These are phyloP conservation scores for Salvelinus namaycush DNA, from an alignment of 2,113 vertebrate species.

Conservation along the genomic window DNA sequence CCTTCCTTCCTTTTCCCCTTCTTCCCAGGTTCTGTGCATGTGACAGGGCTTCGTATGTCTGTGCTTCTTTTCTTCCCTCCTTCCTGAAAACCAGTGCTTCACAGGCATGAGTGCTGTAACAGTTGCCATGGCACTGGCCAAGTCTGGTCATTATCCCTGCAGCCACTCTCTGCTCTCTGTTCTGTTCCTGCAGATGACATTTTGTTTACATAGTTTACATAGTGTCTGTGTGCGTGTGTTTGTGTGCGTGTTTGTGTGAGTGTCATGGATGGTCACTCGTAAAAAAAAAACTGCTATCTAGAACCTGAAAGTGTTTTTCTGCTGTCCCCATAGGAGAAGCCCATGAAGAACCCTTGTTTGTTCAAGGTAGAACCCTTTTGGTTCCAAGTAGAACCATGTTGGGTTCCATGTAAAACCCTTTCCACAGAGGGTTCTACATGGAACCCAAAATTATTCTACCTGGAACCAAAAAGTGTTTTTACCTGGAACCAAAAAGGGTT, in stretches of 20 bases:
- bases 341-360: too few relatives aligned
- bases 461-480: too few relatives aligned
- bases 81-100: conserved; percentile 20
- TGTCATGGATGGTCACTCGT: background rate
- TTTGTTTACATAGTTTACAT: conserved; percentile 28
- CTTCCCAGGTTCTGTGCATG: conserved; percentile 34
- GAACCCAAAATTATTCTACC: too few relatives aligned
- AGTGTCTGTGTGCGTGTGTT: conserved; percentile 1
- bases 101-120: conserved; percentile 35
- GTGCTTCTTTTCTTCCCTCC: background rate
- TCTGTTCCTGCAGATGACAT: conserved; percentile 57
- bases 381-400: too few relatives aligned
- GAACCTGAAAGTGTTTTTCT: too few relatives aligned
- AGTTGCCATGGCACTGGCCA: conserved; percentile 69
- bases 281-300: too few relatives aligned
- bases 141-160: conserved; percentile 51
- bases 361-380: too few relatives aligned
- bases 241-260: background rate
- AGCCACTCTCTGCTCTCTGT: conserved; percentile 35
- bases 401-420: too few relatives aligned
- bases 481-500: too few relatives aligned
- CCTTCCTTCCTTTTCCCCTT: background rate
- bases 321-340: too few relatives aligned
- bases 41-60: conserved; percentile 27
- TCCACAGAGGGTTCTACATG: too few relatives aligned